Evolutionary conservation across 1,140 invertebrate genomes (phyloP).

Genomic region (Rhagoletis pomonella): DNA sequence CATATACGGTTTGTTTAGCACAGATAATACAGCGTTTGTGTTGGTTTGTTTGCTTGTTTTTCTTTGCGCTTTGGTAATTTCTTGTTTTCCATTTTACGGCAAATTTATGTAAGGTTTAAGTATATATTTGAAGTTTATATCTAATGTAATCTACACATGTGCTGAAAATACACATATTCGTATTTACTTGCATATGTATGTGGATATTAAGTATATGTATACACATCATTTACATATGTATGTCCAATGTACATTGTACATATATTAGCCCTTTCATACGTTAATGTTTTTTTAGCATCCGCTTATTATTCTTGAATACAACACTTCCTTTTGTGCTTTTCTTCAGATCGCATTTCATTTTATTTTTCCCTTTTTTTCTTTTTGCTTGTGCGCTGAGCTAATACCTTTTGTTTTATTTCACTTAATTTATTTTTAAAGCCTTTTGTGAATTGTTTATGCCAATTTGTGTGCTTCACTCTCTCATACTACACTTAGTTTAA

Average conservation of each 20-base stretch:
- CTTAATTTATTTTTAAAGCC: slow-evolving; percentile 19
- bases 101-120: not conserved
- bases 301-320: not conserved
- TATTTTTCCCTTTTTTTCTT: not conserved
- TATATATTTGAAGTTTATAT: not conserved
- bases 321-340: not conserved
- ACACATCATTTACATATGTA: not conserved
- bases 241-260: too few species aligned
- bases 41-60: not conserved
- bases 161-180: not conserved
- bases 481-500: not conserved
- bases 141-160: not conserved
- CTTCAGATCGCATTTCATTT: not conserved
- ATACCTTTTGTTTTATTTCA: not conserved
- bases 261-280: not conserved
- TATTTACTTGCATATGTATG: not conserved
- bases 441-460: not conserved
- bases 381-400: not conserved
- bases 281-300: not conserved
- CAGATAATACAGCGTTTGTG: not conserved
- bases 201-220: not conserved
- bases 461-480: not conserved
- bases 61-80: not conserved
- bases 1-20: not conserved
- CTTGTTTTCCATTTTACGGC: not conserved